Base-by-base conservation (phyloP, 2,888 invertebrate genomes). In the Sicus ferrugineus region DNA sequence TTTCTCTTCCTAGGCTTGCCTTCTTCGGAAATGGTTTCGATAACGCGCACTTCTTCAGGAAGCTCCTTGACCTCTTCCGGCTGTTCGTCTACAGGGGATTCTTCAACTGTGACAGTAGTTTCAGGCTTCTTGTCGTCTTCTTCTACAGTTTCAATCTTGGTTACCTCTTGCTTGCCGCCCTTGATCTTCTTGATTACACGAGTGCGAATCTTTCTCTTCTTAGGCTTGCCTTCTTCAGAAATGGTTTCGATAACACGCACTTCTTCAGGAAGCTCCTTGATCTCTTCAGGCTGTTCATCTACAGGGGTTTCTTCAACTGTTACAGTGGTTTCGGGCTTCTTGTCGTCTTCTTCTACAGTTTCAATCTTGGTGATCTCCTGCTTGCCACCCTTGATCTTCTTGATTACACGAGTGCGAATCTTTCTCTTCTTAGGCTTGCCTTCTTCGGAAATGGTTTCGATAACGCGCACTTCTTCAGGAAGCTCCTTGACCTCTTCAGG, bases 221-320 rank as follows among this genome's bases (percentile, higher is more conserved):
- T 54, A 9, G 54, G 54, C 23, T 54, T 54, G n/a, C 54, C 54
- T 54, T 54, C 54, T 54, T 54, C 54, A 14, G 54, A 26, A 23
- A 54, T 28, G 6, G 54, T 54, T 54, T 54, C 54, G 28, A 54
- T 54, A 19, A 54, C 54, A 54, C 54, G 54, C 16, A 54, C 54
- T 54, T 54, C 54, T 21, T 54, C 54, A 26, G 54, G 54, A 2
- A 54, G 54, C 21, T 54, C 54, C 5, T 7, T 21, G 23, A 54
- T 23, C 11, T 54, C 52, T 26, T 52, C 52, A 2, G 5, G 26
- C 11, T 9, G 11, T n/a, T 52, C 52, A 16, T 52, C 26, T 26
- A 54, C 26, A 3, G 54, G 54, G 28, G 16, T 11, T 23, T 54
- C 54, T 2, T 54, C 54, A 23, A 54, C 54, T 54, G 54, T 54